A percentile compares a stretch with the other conserved stretches of the same genome.
phyloP scores from a whole-genome alignment of 2,797 vertebrate species.

The Scyliorhinus canicula region DNA sequence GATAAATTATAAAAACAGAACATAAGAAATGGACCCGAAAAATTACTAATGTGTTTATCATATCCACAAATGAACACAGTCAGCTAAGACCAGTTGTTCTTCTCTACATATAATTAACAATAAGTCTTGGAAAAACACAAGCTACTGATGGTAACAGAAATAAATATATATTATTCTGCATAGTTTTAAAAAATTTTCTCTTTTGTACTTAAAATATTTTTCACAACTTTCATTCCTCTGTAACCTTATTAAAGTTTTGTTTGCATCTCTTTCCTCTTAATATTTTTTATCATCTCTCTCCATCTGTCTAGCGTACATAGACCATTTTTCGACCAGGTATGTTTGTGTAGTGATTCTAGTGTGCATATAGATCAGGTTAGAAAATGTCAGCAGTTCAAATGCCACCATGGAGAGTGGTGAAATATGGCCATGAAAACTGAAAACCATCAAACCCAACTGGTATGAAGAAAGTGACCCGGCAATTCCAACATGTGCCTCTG shows the following conservation, averaged over 20 bases:
- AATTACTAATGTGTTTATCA: not conserved
- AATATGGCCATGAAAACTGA: not conserved
- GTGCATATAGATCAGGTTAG: not conserved
- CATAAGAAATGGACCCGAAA: not conserved
- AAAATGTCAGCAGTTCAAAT: not conserved
- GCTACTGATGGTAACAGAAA: not conserved
- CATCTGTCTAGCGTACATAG: not conserved
- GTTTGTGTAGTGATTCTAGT: not conserved
- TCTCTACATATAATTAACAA: not conserved
- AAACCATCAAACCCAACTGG: not conserved
- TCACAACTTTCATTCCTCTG: not conserved
- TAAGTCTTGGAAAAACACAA: not conserved
- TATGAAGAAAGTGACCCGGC: not conserved
- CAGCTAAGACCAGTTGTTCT: not conserved
- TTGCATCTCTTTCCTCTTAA: not conserved
- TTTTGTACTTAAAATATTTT: not conserved
- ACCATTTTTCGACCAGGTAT: not conserved
- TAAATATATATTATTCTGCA: not conserved
- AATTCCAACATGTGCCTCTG: not conserved
- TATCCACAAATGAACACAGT: not conserved
- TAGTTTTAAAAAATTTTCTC: not conserved
- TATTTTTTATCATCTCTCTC: not conserved
- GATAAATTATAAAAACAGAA: not conserved
- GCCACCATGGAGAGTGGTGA: not conserved
- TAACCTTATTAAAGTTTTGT: not conserved